A percentile compares a stretch with the other conserved stretches of the same genome.
Evolutionary conservation across 2,113 vertebrate genomes (phyloP).

Genomic region (Sapayoa aenigma): DNA sequence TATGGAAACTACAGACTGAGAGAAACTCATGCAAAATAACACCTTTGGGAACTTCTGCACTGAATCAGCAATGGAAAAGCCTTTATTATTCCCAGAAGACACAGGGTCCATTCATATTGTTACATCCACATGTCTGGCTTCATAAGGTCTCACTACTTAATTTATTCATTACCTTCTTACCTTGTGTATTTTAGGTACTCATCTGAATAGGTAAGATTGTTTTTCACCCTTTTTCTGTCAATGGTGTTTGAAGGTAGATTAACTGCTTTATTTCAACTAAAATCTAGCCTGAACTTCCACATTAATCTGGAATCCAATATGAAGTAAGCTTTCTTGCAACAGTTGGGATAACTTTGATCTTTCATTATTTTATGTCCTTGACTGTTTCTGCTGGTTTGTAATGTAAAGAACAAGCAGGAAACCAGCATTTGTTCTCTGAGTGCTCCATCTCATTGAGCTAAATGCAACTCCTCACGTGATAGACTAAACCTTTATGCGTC

Average conservation of each 20-base stretch:
- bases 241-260: neutral
- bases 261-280: neutral
- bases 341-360: neutral
- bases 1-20: neutral
- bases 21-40: neutral
- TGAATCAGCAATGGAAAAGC: neutral
- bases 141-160: neutral
- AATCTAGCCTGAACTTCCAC: neutral
- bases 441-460: neutral
- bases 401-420: neutral
- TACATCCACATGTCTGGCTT: neutral
- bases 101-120: neutral
- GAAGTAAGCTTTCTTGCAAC: neutral
- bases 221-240: neutral
- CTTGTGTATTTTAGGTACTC: neutral
- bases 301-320: neutral
- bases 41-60: neutral
- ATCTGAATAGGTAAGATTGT: neutral
- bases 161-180: neutral
- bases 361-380: neutral
- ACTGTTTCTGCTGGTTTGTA: neutral
- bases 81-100: neutral
- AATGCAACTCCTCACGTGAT: neutral
- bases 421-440: neutral
- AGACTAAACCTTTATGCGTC: neutral